Evolutionary conservation across 1,140 invertebrate genomes (phyloP).

Genomic region (Paraescarpia echinospica): DNA sequence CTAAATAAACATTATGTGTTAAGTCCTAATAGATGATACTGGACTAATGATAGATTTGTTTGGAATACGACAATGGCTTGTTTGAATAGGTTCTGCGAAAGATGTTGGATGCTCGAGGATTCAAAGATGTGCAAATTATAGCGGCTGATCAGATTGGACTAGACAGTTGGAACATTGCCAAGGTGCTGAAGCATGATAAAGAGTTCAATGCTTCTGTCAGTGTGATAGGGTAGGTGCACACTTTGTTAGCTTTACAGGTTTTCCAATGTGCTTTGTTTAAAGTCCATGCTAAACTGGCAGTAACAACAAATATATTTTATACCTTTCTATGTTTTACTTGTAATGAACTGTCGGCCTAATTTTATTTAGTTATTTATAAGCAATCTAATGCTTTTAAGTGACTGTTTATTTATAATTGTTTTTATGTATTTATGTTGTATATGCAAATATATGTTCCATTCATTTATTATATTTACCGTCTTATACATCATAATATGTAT

Average conservation of each 20-base stretch:
- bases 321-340: too few relatives aligned
- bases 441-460: too few relatives aligned
- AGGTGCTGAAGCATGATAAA: conserved; percentile 20
- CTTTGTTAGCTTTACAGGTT: not conserved
- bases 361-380: too few relatives aligned
- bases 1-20: too few relatives aligned
- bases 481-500: too few relatives aligned
- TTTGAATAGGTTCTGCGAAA: conserved; percentile 19
- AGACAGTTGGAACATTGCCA: conserved; percentile 19
- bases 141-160: conserved; percentile 21
- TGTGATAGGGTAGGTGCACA: conserved; percentile 23
- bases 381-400: too few relatives aligned
- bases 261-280: not conserved
- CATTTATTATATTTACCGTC: too few relatives aligned
- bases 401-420: too few relatives aligned
- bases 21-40: too few relatives aligned
- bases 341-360: too few relatives aligned
- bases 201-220: conserved; percentile 23
- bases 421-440: too few relatives aligned
- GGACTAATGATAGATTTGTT: not conserved
- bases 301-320: too few relatives aligned
- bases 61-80: not conserved
- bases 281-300: not conserved
- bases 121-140: conserved; percentile 25
- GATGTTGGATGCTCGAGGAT: conserved; percentile 22